Percentiles rank a stretch among this genome's conserved stretches.
Evolutionary conservation across 1,140 invertebrate genomes (phyloP).

Genomic region (Camponotus vicinus): DNA sequence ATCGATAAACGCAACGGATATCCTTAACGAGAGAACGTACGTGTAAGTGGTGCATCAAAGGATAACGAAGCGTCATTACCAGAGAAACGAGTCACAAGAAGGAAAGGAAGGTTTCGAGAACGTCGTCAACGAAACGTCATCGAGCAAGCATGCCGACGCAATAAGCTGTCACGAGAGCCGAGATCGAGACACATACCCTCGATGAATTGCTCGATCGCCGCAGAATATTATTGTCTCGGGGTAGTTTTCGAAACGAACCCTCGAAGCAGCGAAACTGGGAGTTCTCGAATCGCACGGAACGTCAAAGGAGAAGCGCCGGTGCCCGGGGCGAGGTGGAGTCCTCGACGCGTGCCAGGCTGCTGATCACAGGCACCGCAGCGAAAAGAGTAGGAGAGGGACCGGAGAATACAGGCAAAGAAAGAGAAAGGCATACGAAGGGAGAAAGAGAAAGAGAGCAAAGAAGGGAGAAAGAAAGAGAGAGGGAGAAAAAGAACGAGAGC

Average conservation of each 20-base stretch:
- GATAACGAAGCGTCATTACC: constrained; percentile 40
- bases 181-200: constrained; percentile 24
- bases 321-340: constrained; percentile 81
- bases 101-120: constrained; percentile 23
- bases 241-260: constrained; percentile 73
- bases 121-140: constrained; percentile 11
- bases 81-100: constrained; percentile 19
- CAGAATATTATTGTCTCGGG: constrained; percentile 68
- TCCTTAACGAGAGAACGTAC: constrained; percentile 21
- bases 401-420: constrained; percentile 62
- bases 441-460: constrained; percentile 36
- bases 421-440: constrained; percentile 23
- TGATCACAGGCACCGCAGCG: constrained; percentile 83
- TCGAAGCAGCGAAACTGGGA: constrained; percentile 70
- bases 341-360: constrained; percentile 84
- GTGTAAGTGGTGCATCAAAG: constrained; percentile 41
- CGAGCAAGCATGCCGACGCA: constrained; percentile 30
- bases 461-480: constrained; percentile 24
- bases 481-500: constrained; percentile 53
- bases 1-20: constrained; percentile 28
- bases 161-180: constrained; percentile 38
- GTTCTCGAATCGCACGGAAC: constrained; percentile 76
- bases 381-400: constrained; percentile 65
- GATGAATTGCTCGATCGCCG: constrained; percentile 69
- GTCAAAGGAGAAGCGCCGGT: constrained; percentile 84